Percentiles rank a stretch among this genome's conserved stretches.
Evolutionary conservation across 2,113 vertebrate genomes (phyloP).

Genomic region (Tichodroma muraria): DNA sequence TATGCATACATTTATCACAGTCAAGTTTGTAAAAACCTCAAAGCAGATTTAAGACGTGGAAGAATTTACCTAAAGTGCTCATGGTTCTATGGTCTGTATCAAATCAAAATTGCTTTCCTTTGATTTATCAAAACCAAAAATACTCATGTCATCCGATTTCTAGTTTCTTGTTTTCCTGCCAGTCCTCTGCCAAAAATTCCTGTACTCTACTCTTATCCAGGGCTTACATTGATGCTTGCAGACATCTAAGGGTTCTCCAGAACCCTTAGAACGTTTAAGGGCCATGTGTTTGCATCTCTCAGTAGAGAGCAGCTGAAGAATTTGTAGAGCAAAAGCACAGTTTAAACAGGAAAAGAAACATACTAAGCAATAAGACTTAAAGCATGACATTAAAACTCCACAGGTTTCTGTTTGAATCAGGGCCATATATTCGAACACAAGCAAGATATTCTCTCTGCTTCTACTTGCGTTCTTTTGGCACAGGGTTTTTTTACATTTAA

Average conservation of each 20-base stretch:
- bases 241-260: not conserved
- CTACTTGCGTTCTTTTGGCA: not conserved
- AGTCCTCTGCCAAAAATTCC: not conserved
- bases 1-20: not conserved
- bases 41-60: not conserved
- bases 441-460: not conserved
- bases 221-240: not conserved
- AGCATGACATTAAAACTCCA: not conserved
- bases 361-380: not conserved
- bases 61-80: not conserved
- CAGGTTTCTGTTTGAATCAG: not conserved
- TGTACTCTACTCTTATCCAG: not conserved
- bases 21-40: not conserved
- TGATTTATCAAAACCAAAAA: not conserved
- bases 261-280: not conserved
- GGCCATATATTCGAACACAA: not conserved
- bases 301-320: not conserved
- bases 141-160: not conserved
- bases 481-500: not conserved
- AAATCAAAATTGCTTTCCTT: not conserved
- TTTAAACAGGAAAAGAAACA: not conserved
- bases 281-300: not conserved
- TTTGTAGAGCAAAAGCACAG: not conserved
- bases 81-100: not conserved
- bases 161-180: not conserved